Conservation (phyloP, 1,140 invertebrate species). For the Magallana ariakensis region DNA sequence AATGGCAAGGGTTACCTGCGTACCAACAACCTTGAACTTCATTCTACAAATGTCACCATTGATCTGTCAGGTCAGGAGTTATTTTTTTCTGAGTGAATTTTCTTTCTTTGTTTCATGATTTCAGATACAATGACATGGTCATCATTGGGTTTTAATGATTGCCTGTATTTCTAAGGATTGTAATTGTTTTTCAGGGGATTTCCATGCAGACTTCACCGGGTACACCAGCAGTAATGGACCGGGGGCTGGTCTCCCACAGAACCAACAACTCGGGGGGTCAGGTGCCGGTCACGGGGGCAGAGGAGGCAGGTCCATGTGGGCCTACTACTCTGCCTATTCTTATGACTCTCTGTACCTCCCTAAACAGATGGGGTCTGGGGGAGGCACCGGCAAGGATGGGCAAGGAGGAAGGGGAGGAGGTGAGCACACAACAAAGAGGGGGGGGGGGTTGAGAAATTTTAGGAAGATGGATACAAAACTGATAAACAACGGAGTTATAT, state of each 20-base stretch:
- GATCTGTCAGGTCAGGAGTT: slow-evolving; percentile 68
- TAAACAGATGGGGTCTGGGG: slow-evolving; percentile 65
- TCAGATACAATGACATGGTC: too few species aligned
- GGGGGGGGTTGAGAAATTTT: not conserved
- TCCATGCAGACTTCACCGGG: slow-evolving; percentile 71
- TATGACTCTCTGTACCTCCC: slow-evolving; percentile 70
- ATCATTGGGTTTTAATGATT: too few species aligned
- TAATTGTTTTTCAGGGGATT: slow-evolving; percentile 62
- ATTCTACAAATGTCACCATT: slow-evolving; percentile 68
- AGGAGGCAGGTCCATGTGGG: slow-evolving; percentile 63
- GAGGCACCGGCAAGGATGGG: slow-evolving; percentile 57
- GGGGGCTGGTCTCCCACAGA: slow-evolving; percentile 58
- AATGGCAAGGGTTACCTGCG: slow-evolving; percentile 70
- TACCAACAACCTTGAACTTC: slow-evolving; percentile 67
- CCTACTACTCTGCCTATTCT: slow-evolving; percentile 65
- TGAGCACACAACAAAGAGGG: not conserved
- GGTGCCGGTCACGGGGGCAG: slow-evolving; percentile 72
- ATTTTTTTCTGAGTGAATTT: not conserved
- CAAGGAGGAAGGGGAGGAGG: slow-evolving; percentile 69
- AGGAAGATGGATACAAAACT: too few species aligned
- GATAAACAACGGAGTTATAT: too few species aligned
- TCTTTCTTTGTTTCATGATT: too few species aligned
- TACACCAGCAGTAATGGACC: slow-evolving; percentile 61
- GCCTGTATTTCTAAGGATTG: too few species aligned
- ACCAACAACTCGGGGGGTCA: slow-evolving; percentile 60